A percentile compares a stretch with the other conserved stretches of the same genome.
phyloP scores from a whole-genome alignment of 2,113 vertebrate genomes.

The Protobothrops flavoviridis region DNA sequence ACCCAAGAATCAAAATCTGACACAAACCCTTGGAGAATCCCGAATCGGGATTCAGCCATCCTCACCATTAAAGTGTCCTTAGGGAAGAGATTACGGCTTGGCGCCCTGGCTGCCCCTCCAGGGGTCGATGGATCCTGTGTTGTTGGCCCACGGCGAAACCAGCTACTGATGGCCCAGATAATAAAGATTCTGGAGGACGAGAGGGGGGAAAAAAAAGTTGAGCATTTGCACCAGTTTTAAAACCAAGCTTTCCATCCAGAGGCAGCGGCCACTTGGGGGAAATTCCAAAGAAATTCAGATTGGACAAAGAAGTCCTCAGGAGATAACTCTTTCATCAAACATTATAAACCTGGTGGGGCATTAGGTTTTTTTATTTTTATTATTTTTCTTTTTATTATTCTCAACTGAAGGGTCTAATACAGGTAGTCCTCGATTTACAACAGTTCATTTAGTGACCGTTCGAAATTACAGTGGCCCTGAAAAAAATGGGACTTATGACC shows the following conservation, averaged over 20 bases:
- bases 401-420: not conserved
- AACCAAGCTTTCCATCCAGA: not conserved
- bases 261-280: not conserved
- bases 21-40: not conserved
- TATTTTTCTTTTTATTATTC: not conserved
- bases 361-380: too few species aligned
- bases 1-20: not conserved
- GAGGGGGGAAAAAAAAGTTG: not conserved
- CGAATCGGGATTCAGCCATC: fast-evolving
- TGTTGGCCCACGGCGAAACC: slow-evolving; percentile 88
- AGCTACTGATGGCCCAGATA: slow-evolving; percentile 97
- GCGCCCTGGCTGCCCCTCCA: slow-evolving; percentile 78
- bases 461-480: not conserved
- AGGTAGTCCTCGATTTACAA: not conserved
- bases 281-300: not conserved
- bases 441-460: not conserved
- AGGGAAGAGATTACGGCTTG: slow-evolving; percentile 93
- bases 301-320: not conserved
- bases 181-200: slow-evolving; percentile 83
- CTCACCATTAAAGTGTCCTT: slow-evolving; percentile 95
- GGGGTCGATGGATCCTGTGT: slow-evolving; percentile 84
- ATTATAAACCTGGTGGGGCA: not conserved
- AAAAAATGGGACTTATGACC: not conserved
- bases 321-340: not conserved
- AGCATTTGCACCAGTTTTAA: not conserved